A percentile compares a stretch with the other conserved stretches of the same genome.
Conservation (phyloP, 2,113 vertebrate genomes). For the Ammodytes dubius region DNA sequence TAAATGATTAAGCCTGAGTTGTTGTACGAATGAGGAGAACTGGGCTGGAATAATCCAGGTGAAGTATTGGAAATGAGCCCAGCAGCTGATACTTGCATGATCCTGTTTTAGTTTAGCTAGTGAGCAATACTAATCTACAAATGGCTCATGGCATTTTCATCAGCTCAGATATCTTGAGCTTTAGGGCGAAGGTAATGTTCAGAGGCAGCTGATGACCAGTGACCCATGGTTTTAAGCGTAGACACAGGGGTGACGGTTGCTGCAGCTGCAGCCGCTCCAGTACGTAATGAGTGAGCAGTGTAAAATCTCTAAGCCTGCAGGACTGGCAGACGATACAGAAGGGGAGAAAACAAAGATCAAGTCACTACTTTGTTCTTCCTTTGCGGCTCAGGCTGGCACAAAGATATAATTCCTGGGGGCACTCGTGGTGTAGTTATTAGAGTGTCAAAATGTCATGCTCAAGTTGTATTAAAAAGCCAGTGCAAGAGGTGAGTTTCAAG, state of each 20-base stretch:
- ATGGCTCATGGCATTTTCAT: slow-evolving; percentile 22
- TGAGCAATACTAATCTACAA: slow-evolving; percentile 14
- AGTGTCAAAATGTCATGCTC: not conserved
- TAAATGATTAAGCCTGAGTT: not conserved
- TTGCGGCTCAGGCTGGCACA: not conserved
- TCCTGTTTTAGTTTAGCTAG: not conserved
- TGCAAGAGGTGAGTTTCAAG: no score
- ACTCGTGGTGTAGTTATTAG: not conserved
- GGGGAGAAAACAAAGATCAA: not conserved
- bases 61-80: not conserved
- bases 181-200: slow-evolving; percentile 8
- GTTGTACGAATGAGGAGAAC: not conserved
- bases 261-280: slow-evolving; percentile 26
- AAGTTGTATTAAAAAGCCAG: no score
- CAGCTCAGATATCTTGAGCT: slow-evolving; percentile 3
- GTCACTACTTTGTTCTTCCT: slow-evolving; percentile 7
- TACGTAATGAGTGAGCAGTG: slow-evolving; percentile 22
- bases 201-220: slow-evolving; percentile 40
- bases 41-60: slow-evolving; percentile 1
- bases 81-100: not conserved
- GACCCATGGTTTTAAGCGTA: slow-evolving; percentile 20
- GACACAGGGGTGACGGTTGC: slow-evolving; percentile 19
- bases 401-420: not conserved
- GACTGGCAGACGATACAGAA: slow-evolving; percentile 27
- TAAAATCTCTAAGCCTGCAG: slow-evolving; percentile 12